These are phyloP conservation scores for Aplysina aerophoba DNA, from an alignment of 37 sponge, comb jelly and placozoan genomes.

Conservation along the genomic window DNA sequence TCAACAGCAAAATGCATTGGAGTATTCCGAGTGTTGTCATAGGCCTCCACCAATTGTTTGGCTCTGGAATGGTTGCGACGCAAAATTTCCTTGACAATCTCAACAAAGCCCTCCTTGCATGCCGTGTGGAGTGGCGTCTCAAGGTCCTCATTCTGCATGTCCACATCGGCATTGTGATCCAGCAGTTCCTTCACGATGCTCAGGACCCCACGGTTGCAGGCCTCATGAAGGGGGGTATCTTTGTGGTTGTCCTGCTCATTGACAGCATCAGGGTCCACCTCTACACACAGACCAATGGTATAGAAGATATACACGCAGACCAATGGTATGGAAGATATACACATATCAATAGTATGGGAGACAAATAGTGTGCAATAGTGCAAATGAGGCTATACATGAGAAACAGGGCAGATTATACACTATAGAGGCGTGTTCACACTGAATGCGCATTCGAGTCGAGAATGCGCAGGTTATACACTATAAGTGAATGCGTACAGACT, in stretches of 20 bases:
- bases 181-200: constrained; percentile 70
- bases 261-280: not conserved
- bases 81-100: constrained; percentile 69
- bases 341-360: too few relatives aligned
- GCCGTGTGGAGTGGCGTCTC: constrained; percentile 79
- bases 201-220: constrained; percentile 60
- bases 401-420: too few relatives aligned
- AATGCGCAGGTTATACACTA: too few relatives aligned
- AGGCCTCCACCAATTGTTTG: constrained; percentile 13
- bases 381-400: too few relatives aligned
- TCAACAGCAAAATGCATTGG: constrained; percentile 86
- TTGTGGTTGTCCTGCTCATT: constrained; percentile 60
- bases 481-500: too few relatives aligned
- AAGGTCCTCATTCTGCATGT: constrained; percentile 37
- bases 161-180: constrained; percentile 30
- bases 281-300: too few relatives aligned
- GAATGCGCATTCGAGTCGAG: too few relatives aligned
- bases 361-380: too few relatives aligned
- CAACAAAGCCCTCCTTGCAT: constrained; percentile 70
- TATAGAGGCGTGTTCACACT: too few relatives aligned
- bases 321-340: too few relatives aligned
- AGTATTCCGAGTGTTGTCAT: constrained; percentile 71
- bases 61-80: constrained; percentile 20
- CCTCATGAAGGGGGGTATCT: constrained; percentile 85
- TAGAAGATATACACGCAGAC: too few relatives aligned